A percentile compares a stretch with the other conserved stretches of the same genome.
Conservation (phyloP, 2,113 vertebrate genomes). For the Motacilla alba region DNA sequence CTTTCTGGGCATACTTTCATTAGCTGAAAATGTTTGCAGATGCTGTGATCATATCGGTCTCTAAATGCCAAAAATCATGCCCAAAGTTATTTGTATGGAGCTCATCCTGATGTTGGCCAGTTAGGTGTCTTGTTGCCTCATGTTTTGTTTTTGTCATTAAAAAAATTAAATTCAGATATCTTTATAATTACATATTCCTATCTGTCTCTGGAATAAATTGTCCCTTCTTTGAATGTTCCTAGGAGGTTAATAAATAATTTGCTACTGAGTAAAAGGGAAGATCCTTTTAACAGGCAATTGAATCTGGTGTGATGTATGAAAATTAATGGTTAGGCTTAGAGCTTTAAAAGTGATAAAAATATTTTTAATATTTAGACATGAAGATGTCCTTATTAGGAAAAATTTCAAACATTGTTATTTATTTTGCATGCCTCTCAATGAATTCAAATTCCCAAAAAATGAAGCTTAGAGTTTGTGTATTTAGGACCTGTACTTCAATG, state of each 20-base stretch:
- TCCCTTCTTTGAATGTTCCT: not conserved
- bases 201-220: not conserved
- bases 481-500: not conserved
- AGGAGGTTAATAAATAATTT: constrained; percentile 10
- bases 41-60: not conserved
- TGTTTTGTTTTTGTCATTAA: not conserved
- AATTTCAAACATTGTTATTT: not conserved
- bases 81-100: not conserved
- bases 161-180: not conserved
- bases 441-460: not conserved
- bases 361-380: not conserved
- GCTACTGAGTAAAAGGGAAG: not conserved
- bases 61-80: not conserved
- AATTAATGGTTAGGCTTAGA: not conserved
- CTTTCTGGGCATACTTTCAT: not conserved
- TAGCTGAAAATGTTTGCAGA: not conserved
- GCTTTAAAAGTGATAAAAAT: not conserved
- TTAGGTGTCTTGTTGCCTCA: not conserved
- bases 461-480: not conserved
- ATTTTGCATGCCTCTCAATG: not conserved
- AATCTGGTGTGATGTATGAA: not conserved
- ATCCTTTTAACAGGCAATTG: not conserved
- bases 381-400: not conserved
- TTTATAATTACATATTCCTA: not conserved
- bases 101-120: not conserved